Base-by-base conservation (phyloP, 2,113 vertebrate genomes). In the Leptocoma aspasia region DNA sequence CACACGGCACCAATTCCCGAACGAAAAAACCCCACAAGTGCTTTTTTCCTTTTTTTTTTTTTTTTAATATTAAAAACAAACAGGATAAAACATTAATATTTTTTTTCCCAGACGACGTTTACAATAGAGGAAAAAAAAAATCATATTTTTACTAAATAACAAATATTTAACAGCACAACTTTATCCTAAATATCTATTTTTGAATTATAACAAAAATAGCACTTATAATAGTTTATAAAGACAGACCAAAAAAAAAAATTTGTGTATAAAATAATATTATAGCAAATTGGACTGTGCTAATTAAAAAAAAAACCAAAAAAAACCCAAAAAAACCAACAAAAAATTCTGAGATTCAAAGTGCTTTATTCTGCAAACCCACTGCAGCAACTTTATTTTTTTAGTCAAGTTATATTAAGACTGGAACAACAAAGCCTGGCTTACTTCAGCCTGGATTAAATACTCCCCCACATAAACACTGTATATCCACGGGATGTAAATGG, bases 181-280 rank as follows among this genome's bases (percentile, higher is more conserved):
- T 99, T 98, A 98, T 98, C 98, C 99, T 99, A 99, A 98, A 99
- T 98, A 99, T 99, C 99, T 99, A 99, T 99, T 99, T 98, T 98
- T 98, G 98, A 98, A 99, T 99, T 99, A 99, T 98, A 99, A 99
- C 99, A 99, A 99, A 99, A 99, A 99, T 99, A 99, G 98, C 97
- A 99, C 98, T 99, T 99, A 98, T 98, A 99, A 99, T 99, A 99
- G 98, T 98, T 98, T 98, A 98, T 98, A 98, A 98, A 98, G 97
- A 98, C 98, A 97, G 96, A 98, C 94, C 85, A 96, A 97, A 98
- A 96, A 90, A 92, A 95, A 92, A 94, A 78, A 78, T 82, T 96
- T 87, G 97, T 97, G 96, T 98, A 98, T 98, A 98, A 98, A 98
- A 98, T 98, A 98, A 97, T 94, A 96, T 95, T 97, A 96, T 94